Evolutionary conservation across 2,888 invertebrate species (phyloP).

Genomic region (Callyntrura guangdongensis): DNA sequence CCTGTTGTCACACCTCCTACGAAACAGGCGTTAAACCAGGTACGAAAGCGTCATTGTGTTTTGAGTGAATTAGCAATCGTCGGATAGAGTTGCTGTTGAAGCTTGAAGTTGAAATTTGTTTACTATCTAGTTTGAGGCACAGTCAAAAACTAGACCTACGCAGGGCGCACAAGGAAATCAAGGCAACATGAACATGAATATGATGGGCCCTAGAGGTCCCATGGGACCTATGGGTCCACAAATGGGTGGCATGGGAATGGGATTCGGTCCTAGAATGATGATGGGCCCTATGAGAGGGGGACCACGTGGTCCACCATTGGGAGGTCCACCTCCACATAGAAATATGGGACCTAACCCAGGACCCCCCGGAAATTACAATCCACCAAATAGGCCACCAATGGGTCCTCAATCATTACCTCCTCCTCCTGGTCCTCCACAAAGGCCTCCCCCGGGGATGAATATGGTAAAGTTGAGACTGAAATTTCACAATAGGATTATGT

Average conservation of each 20-base stretch:
- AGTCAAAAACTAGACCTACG: slow-evolving; percentile 95
- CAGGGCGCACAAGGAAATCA: slow-evolving; percentile 89
- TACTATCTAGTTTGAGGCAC: slow-evolving; percentile 93
- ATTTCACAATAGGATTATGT: background rate
- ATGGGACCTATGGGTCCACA: slow-evolving; percentile 86
- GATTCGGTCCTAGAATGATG: slow-evolving; percentile 82
- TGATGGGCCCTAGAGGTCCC: slow-evolving; percentile 83
- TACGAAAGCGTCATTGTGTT: slow-evolving; percentile 84
- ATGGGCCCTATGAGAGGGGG: slow-evolving; percentile 85
- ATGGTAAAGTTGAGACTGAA: slow-evolving; percentile 54
- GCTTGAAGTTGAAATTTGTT: background rate
- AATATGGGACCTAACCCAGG: slow-evolving; percentile 87
- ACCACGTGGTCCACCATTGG: slow-evolving; percentile 86
- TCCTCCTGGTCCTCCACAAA: slow-evolving; percentile 81
- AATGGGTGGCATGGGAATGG: slow-evolving; percentile 83
- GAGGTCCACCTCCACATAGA: slow-evolving; percentile 87
- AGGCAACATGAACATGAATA: slow-evolving; percentile 81
- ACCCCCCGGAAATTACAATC: slow-evolving; percentile 86
- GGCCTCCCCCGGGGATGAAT: slow-evolving; percentile 82
- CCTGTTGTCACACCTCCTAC: slow-evolving; percentile 98
- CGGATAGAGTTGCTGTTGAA: background rate
- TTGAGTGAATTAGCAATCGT: background rate
- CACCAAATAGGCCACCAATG: slow-evolving; percentile 88
- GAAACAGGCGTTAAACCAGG: slow-evolving; percentile 92
- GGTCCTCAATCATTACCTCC: slow-evolving; percentile 87